Percentiles rank a stretch among this genome's conserved stretches.
Evolutionary conservation across 2,113 vertebrate genomes (phyloP).

Genomic region (Erinaceus europaeus): DNA sequence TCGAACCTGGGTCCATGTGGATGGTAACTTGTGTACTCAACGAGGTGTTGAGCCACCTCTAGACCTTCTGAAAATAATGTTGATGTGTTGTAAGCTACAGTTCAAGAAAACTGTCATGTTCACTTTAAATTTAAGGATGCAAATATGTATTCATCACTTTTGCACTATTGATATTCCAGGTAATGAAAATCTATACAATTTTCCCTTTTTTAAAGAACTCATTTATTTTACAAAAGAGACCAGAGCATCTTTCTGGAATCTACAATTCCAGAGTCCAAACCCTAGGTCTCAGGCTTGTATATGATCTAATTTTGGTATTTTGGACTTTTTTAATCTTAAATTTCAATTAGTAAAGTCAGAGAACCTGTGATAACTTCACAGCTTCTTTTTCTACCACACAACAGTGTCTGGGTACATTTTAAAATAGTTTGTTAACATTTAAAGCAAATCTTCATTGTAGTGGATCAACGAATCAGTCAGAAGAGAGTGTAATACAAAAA

Average conservation of each 20-base stretch:
- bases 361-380: background rate
- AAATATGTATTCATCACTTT: background rate
- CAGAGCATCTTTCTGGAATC: no score
- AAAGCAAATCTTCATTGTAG: background rate
- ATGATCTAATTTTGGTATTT: background rate
- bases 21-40: no score
- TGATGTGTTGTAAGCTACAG: conserved; percentile 30
- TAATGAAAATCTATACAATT: conserved; percentile 26
- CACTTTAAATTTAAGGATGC: background rate
- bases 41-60: no score
- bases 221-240: no score
- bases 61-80: no score
- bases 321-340: conserved; percentile 15
- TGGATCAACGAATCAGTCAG: background rate
- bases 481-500: conserved; percentile 20
- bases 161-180: background rate
- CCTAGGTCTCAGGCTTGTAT: no score
- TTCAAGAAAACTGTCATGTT: background rate
- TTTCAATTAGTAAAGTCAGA: background rate
- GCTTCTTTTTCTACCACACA: background rate
- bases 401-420: background rate
- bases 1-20: no score
- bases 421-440: background rate
- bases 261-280: no score
- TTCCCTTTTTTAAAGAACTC: no score